Conservation (phyloP, 2,797 vertebrate genomes). For the Rachycentron canadum region DNA sequence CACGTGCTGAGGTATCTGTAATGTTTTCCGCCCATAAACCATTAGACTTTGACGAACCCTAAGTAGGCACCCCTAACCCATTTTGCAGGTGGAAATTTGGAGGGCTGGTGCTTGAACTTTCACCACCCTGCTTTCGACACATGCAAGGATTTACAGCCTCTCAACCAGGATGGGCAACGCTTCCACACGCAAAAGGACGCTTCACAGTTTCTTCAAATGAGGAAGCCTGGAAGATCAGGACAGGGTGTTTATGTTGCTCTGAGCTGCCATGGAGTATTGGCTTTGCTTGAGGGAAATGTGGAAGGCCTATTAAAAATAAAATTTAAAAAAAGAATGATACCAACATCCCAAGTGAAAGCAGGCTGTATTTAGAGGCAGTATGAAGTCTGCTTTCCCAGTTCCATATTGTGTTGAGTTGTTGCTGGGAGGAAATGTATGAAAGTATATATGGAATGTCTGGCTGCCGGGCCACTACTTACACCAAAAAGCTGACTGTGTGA, state of each 20-base stretch:
- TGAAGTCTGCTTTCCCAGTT: conserved; percentile 21
- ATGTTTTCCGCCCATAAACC: conserved; percentile 43
- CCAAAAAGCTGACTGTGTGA: conserved; percentile 50
- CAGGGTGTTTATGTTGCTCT: conserved; percentile 42
- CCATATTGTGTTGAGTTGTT: conserved; percentile 41
- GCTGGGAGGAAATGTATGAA: conserved; percentile 55
- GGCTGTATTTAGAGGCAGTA: conserved; percentile 18
- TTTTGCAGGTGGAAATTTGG: conserved; percentile 60
- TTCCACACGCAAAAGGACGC: conserved; percentile 29
- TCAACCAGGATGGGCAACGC: conserved; percentile 19
- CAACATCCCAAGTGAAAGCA: conserved; percentile 29
- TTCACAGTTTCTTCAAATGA: conserved; percentile 17
- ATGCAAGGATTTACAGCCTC: conserved; percentile 51
- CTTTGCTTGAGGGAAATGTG: conserved; percentile 30
- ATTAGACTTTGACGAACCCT: conserved; percentile 13
- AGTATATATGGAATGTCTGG: conserved; percentile 64
- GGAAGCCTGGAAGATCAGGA: conserved; percentile 30
- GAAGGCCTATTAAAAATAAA: conserved; percentile 8
- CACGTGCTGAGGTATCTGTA: conserved; percentile 20
- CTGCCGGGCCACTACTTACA: conserved; percentile 36
- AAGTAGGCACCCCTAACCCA: conserved; percentile 44
- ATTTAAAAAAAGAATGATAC: conserved; percentile 10
- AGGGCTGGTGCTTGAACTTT: conserved; percentile 40
- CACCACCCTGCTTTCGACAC: conserved; percentile 36
- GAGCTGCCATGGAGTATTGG: conserved; percentile 23